A percentile compares a stretch with the other conserved stretches of the same genome.
phyloP scores from a whole-genome alignment of 2,797 vertebrate species.

The Etheostoma nigrum region DNA sequence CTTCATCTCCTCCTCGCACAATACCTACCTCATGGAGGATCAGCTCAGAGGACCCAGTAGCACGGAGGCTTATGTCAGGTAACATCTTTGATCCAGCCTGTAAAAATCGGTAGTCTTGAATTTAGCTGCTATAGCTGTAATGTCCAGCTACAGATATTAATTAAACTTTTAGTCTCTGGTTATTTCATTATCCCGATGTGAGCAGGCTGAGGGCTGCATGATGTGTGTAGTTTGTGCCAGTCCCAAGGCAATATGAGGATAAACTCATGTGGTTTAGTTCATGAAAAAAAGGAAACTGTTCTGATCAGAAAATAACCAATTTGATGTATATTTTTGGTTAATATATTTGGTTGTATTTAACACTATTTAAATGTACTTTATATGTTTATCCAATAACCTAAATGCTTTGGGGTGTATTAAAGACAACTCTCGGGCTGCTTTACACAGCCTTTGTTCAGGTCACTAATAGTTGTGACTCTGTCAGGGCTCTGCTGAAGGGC shows the following conservation, averaged over 20 bases:
- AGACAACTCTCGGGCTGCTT: not conserved
- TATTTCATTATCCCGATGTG: not conserved
- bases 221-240: no score
- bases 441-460: not conserved
- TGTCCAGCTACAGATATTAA: conserved; percentile 9
- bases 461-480: not conserved
- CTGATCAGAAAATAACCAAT: no score
- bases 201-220: not conserved
- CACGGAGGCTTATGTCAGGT: conserved; percentile 91
- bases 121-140: not conserved
- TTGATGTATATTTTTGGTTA: no score
- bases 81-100: not conserved
- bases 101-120: not conserved
- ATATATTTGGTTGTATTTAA: no score
- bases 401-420: not conserved
- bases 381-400: no score
- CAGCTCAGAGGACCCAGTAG: conserved; percentile 96
- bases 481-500: conserved; percentile 94
- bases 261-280: no score
- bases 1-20: conserved; percentile 97
- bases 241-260: no score
- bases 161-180: not conserved
- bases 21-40: conserved; percentile 96
- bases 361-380: no score
- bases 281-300: no score